Evolutionary conservation across 2,888 invertebrate species (phyloP), one percentile per base, ranked within the genome.

Genomic region (Phanerotoma sp.): DNA sequence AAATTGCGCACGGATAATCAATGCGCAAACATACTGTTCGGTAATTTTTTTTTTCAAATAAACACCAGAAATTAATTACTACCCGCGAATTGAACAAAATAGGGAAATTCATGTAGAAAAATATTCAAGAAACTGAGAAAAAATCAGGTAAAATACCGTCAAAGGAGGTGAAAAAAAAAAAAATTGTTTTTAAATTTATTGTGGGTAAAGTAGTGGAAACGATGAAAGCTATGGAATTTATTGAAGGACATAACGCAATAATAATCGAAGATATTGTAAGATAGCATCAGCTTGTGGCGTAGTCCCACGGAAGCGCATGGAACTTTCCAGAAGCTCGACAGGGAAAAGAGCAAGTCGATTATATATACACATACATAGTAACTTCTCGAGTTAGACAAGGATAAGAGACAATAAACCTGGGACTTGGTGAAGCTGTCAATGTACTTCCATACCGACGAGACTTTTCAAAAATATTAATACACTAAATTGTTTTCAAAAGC

Each of bases 311-410:
- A 52, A 56, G 46, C 60, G 51, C 63, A 60, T 68, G 75, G 76
- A 73, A 74, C 63, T 71, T 74, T 74, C 75, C 71, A 72, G 68
- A 68, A 64, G 60, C 58, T 45, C 33, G 32, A 32, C 51, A 40
- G 52, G 60, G 62, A 51, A 56, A 56, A 57, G 52, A 51, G 37
- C 25, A 46, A 57, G 38, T 41, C 11, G 35, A 40, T n/a, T 33
- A 15, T 33, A 46, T 25, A 32, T 22, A 46, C 18, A 30, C 25
- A 25, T 25, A 5, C 25, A 25, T 7, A 2, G 25, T 25, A 25
- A 10, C 16, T 5, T 38, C 16, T 16, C 11, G 7, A 3, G 20
- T 13, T 48, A 48, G 16, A 49, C 22, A 50, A 51, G 13, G 47
- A 50, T 5, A 49, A 49, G 13, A 4, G 11, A 11, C 11, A 18